These are phyloP conservation scores for Phyllostomus discolor DNA, from an alignment of 2,113 vertebrate genomes.

Conservation along the genomic window DNA sequence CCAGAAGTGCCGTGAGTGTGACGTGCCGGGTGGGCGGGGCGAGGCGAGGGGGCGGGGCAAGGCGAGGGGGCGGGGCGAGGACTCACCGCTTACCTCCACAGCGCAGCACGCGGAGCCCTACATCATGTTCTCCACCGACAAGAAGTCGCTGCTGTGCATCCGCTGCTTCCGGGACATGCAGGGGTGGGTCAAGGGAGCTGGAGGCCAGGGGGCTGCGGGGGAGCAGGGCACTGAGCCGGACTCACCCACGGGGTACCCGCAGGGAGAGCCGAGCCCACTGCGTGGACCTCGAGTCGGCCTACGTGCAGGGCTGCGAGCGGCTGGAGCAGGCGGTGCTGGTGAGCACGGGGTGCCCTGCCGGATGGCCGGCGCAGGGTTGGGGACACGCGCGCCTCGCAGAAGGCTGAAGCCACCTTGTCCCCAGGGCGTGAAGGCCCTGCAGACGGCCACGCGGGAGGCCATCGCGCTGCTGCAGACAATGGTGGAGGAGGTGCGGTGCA, in stretches of 20 bases:
- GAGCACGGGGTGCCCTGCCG: slow-evolving; percentile 31
- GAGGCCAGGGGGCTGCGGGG: not conserved
- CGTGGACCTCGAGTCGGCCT: slow-evolving; percentile 95
- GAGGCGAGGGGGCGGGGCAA: accelerated
- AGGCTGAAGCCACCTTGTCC: not conserved
- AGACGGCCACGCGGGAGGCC: slow-evolving; percentile 89
- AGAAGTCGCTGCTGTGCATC: slow-evolving; percentile 95
- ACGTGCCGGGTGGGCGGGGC: accelerated
- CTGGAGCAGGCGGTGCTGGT: slow-evolving; percentile 95
- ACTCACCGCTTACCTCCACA: slow-evolving; percentile 53
- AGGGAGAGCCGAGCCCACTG: slow-evolving; percentile 94
- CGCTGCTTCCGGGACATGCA: slow-evolving; percentile 98
- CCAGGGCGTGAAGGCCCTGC: slow-evolving; percentile 94
- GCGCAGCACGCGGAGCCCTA: slow-evolving; percentile 93
- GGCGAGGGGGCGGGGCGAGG: not conserved
- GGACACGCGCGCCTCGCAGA: accelerated
- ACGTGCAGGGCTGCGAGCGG: slow-evolving; percentile 92
- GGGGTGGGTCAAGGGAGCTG: slow-evolving; percentile 81
- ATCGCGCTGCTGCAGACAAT: slow-evolving; percentile 91
- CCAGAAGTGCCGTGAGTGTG: slow-evolving; percentile 90
- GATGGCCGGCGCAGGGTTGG: accelerated
- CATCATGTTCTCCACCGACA: slow-evolving; percentile 96
- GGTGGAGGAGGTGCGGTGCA: slow-evolving; percentile 92
- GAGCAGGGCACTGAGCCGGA: accelerated
- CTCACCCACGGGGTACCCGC: not conserved